Evolutionary conservation across 2,888 invertebrate species (phyloP), one percentile per base, ranked within the genome.

Genomic region (Lomographa bimaculata): DNA sequence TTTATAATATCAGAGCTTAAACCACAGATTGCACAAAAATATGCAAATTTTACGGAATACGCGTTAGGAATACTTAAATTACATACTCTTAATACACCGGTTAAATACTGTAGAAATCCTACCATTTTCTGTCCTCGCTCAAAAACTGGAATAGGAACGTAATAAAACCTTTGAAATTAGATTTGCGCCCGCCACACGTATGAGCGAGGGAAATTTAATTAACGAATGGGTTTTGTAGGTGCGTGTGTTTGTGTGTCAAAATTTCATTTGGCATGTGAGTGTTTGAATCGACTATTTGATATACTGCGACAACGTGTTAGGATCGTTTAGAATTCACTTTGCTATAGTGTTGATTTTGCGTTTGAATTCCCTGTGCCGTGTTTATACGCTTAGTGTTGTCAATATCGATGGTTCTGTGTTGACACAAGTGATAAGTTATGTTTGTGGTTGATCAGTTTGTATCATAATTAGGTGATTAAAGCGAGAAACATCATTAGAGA

Each of bases 121-220:
- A n/a, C n/a, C 21, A 8, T 23, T 28, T 26, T 23, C 27, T 7
- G 21, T 26, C 16, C 11, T 17, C 21, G n/a, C 9, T 30, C 30
- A 7, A 16, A 41, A 24, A 19, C 29, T 21, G 21, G 12, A 50
- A 44, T 44, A 48, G 39, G 28, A 44, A 39, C 27, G 54, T 56
- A 54, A 64, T 69, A 64, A 68, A 69, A 61, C 54, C 49, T 42
- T 51, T 53, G 33, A 55, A 70, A 65, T 71, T 57, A 59, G 47
- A 69, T 69, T 64, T 60, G 42, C 39, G 33, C 56, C 47, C 43
- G 38, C 55, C 48, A 51, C 52, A 52, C 48, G 53, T 43, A 46
- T 44, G 47, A 54, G 57, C 46, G 47, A 39, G 40, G 43, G 4
- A 52, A 56, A 70, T 67, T 68, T 61, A 69, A 71, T 73, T 66